Percentiles rank a stretch among this genome's conserved stretches.
Evolutionary conservation across 1,140 invertebrate genomes (phyloP).

Genomic region (Drosophila ironensis): DNA sequence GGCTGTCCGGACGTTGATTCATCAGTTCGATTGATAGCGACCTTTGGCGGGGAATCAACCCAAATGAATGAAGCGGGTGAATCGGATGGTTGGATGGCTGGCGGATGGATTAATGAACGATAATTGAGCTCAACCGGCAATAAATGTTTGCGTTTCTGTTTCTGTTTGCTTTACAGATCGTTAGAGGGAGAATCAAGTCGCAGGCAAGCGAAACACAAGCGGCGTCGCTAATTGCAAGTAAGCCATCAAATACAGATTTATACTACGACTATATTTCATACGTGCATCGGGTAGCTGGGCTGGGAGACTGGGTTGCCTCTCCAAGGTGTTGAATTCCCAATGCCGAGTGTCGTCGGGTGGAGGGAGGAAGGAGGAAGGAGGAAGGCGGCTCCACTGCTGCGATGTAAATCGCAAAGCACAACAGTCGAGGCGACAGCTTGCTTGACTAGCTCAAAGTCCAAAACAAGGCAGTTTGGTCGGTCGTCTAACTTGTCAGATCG

Average conservation of each 20-base stretch:
- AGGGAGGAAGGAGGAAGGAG: constrained; percentile 22
- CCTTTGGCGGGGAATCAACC: too few relatives aligned
- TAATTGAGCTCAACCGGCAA: constrained; percentile 15
- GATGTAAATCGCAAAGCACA: constrained; percentile 73
- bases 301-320: background rate
- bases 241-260: constrained; percentile 39
- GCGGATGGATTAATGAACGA: constrained; percentile 20
- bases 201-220: constrained; percentile 23
- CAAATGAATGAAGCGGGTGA: too few relatives aligned
- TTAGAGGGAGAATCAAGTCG: constrained; percentile 19
- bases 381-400: constrained; percentile 38
- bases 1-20: constrained; percentile 20
- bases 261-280: constrained; percentile 28
- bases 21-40: constrained; percentile 17
- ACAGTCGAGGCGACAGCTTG: constrained; percentile 69
- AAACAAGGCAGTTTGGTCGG: background rate
- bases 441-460: constrained; percentile 76
- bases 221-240: constrained; percentile 39
- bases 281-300: background rate
- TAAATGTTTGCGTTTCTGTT: constrained; percentile 19
- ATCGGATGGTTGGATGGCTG: background rate
- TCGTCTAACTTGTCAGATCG: constrained; percentile 74
- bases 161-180: constrained; percentile 55
- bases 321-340: background rate
- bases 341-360: too few relatives aligned